Evolutionary conservation across 2,888 invertebrate genomes (phyloP).

Genomic region (Drosophila multiciliata): DNA sequence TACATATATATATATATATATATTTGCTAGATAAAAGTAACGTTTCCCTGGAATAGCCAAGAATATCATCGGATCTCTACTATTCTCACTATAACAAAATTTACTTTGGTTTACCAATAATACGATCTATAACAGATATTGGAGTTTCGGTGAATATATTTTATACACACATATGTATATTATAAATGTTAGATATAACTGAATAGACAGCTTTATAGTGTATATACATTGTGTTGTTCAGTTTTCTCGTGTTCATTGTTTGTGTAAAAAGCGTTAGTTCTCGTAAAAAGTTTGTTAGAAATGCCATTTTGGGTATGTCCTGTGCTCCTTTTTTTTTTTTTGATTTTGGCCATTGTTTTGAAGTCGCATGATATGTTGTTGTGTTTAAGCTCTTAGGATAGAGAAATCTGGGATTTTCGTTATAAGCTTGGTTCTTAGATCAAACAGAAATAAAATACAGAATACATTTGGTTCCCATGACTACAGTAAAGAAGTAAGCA

Average conservation of each 20-base stretch:
- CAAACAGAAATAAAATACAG: slow-evolving; percentile 16
- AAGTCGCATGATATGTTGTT: slow-evolving; percentile 47
- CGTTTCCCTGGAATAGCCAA: slow-evolving; percentile 32
- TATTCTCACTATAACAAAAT: no score
- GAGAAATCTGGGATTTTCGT: slow-evolving; percentile 27
- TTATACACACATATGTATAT: slow-evolving; percentile 8
- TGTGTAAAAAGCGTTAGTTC: slow-evolving; percentile 46
- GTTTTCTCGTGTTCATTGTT: slow-evolving; percentile 35
- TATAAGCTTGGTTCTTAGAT: slow-evolving; percentile 32
- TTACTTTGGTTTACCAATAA: not conserved
- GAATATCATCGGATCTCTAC: slow-evolving; percentile 19
- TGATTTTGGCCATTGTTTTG: slow-evolving; percentile 59
- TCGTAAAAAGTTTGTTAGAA: slow-evolving; percentile 75
- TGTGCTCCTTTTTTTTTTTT: slow-evolving; percentile 24
- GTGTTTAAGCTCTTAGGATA: slow-evolving; percentile 69
- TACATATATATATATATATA: slow-evolving; percentile 16
- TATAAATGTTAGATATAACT: slow-evolving; percentile 23
- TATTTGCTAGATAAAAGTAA: slow-evolving; percentile 24
- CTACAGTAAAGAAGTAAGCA: slow-evolving; percentile 55
- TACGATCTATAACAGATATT: slow-evolving; percentile 22
- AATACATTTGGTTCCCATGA: slow-evolving; percentile 59
- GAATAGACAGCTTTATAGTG: slow-evolving; percentile 56
- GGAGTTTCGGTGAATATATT: slow-evolving; percentile 28
- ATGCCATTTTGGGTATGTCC: slow-evolving; percentile 66
- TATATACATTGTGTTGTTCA: slow-evolving; percentile 66